Percentiles rank a stretch among this genome's conserved stretches.
Conservation (phyloP, 92 coral and sea anemone genomes). For the Muricea muricata region DNA sequence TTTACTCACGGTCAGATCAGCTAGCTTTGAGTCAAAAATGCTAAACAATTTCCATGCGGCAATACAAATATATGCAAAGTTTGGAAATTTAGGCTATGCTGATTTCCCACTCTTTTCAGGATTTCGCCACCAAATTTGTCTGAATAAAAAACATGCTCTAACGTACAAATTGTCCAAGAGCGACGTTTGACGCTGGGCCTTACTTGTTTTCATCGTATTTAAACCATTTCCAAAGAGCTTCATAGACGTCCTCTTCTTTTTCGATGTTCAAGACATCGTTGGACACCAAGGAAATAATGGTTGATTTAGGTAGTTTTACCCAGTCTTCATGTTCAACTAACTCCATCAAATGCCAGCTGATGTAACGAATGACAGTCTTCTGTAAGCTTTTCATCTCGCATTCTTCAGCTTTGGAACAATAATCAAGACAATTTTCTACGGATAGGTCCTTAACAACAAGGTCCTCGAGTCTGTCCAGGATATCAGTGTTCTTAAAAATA, state of each 20-base stretch:
- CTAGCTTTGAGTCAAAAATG: too few species aligned
- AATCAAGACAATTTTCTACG: slow-evolving; percentile 75
- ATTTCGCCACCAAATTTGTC: too few species aligned
- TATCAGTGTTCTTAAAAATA: slow-evolving; percentile 64
- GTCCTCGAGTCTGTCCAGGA: slow-evolving; percentile 67
- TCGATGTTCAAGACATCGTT: slow-evolving; percentile 82
- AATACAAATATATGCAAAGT: too few species aligned
- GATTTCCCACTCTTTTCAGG: too few species aligned
- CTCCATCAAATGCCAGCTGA: slow-evolving; percentile 83
- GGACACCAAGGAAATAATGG: slow-evolving; percentile 63
- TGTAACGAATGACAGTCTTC: slow-evolving; percentile 78
- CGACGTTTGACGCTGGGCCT: too few species aligned
- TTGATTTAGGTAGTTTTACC: slow-evolving; percentile 69
- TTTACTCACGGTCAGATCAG: too few species aligned
- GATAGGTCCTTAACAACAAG: slow-evolving; percentile 60
- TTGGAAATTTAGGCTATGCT: too few species aligned
- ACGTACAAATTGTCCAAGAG: too few species aligned
- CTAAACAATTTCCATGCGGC: too few species aligned
- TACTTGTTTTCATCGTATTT: slow-evolving; percentile 73
- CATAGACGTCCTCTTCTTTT: slow-evolving; percentile 88
- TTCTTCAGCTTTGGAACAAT: slow-evolving; percentile 66
- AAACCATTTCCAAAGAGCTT: slow-evolving; percentile 87
- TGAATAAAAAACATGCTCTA: too few species aligned
- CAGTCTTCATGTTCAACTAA: slow-evolving; percentile 68
- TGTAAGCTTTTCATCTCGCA: slow-evolving; percentile 66